Conservation (phyloP, 2,113 vertebrate genomes). For the Porphyrio hochstetteri region DNA sequence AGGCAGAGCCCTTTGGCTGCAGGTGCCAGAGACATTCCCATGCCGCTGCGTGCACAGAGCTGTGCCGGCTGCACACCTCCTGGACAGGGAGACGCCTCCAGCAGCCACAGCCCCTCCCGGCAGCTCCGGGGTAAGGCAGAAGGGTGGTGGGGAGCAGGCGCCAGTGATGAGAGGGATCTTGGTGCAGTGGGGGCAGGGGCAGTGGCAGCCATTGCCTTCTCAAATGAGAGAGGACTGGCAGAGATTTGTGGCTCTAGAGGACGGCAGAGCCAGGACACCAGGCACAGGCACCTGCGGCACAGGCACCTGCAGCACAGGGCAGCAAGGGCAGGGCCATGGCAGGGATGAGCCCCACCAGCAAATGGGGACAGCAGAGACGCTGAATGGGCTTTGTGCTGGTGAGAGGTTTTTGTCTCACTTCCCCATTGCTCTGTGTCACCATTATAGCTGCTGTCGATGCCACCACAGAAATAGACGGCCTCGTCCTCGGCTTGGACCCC, state of each 20-base stretch:
- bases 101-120: too few relatives aligned
- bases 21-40: too few relatives aligned
- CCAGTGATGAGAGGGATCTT: too few relatives aligned
- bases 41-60: too few relatives aligned
- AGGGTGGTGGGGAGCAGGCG: too few relatives aligned
- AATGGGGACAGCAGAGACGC: not conserved
- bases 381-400: not conserved
- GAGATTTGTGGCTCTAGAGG: not conserved
- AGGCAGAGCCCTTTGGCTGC: too few relatives aligned
- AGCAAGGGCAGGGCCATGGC: not conserved
- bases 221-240: too few relatives aligned
- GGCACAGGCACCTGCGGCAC: not conserved
- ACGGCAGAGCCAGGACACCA: not conserved
- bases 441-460: not conserved
- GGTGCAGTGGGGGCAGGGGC: too few relatives aligned
- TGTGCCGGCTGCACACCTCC: too few relatives aligned
- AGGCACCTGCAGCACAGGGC: not conserved
- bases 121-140: too few relatives aligned
- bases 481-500: not conserved
- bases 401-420: not conserved
- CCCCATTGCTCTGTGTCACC: not conserved
- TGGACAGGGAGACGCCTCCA: too few relatives aligned
- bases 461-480: not conserved
- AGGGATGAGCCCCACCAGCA: not conserved
- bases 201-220: too few relatives aligned